These are phyloP conservation scores for Microchirus variegatus DNA, from an alignment of 2,797 vertebrate genomes.

Conservation along the genomic window DNA sequence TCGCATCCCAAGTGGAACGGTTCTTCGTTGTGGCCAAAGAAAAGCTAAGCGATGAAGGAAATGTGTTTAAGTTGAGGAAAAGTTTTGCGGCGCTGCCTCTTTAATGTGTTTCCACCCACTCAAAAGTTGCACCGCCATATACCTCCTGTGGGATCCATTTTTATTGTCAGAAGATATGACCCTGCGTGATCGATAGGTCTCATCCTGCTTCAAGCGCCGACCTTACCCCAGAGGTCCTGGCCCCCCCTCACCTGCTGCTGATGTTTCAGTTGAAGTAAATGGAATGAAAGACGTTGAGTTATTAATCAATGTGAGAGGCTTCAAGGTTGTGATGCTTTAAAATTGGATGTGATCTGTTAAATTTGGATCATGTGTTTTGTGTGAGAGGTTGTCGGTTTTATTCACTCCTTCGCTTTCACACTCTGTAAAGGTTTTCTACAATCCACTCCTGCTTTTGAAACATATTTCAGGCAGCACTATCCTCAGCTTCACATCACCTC, in stretches of 20 bases:
- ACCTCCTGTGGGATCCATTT: neutral
- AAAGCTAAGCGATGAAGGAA: neutral
- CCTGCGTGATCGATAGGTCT: neutral
- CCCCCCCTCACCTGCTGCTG: neutral
- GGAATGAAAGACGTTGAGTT: neutral
- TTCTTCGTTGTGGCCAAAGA: no score
- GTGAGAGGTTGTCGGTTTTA: no score
- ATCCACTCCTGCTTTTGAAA: no score
- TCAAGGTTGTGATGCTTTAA: no score
- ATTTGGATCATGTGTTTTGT: no score
- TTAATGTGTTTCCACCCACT: neutral
- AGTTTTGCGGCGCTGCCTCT: neutral
- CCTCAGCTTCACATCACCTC: no score
- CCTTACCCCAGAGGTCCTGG: neutral
- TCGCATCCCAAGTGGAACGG: no score
- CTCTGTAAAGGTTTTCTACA: no score
- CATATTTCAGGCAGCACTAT: no score
- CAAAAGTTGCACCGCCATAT: neutral
- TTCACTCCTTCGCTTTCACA: no score
- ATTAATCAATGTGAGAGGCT: neutral
- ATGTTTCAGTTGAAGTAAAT: neutral
- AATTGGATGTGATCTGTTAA: no score
- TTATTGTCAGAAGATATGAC: neutral
- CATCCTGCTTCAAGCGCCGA: neutral
- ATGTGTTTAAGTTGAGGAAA: neutral